Evolutionary conservation across 1,140 invertebrate genomes (phyloP), one percentile per base, ranked within the genome.

Genomic region (Heliconius himera): DNA sequence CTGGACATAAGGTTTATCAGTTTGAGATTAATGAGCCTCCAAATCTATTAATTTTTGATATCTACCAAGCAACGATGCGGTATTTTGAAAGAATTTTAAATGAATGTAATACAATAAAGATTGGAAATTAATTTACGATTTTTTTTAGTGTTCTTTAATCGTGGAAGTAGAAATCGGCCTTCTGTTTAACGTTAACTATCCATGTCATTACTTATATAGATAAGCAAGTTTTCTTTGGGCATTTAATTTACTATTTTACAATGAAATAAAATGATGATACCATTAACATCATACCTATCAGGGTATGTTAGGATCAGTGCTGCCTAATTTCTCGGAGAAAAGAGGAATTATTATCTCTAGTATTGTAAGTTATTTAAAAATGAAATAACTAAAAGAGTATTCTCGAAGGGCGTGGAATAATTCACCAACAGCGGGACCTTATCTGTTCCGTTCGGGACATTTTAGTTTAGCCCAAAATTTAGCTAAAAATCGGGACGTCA

Each of bases 121-220:
- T 83, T 80, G 78, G 56, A 76, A 82, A 74, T 84, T 82, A 82
- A 84, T 84, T 82, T 80, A 82, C 81, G 77, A 70, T 79, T 77
- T 74, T 73, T 78, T 82, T 82, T 78, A 82, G 22, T 78, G 70
- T 56, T 74, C 49, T 74, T 49, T 73, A 77, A 81, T 77, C 18
- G 33, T 72, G 26, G 60, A 66, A 66, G 60, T 66, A 13, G 60
- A 66, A 66, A 66, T 29, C 60, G 60, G 60, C 60, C 60, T 66
- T 66, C 60, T 29, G 60, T 66, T 66, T 66, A 26, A 66, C 26
- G 60, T 66, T 66, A 16, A 29, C 60, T 66, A 29, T n/a, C 20
- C 1, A 26, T 26, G 22, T 29, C 22, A 29, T n/a, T 66, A 66
- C 60, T 26, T 66, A 26, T 51, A 51, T 66, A 66, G 60, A 66